Evolutionary conservation across 2,113 vertebrate species (phyloP).

Genomic region (Platysternon megacephalum): DNA sequence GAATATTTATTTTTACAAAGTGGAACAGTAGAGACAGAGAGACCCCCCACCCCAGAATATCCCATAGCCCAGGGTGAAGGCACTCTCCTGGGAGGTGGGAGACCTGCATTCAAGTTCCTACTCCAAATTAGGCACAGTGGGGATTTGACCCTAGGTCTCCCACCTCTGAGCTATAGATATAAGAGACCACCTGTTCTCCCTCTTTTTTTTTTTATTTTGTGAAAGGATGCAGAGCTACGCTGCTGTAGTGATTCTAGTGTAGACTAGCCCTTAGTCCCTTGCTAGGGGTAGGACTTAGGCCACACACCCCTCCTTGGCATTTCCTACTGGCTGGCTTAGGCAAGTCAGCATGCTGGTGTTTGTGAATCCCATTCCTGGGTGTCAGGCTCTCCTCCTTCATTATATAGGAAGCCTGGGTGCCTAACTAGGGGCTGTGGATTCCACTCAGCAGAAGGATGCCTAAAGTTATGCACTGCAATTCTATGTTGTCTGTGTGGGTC

Average conservation of each 20-base stretch:
- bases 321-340: background rate
- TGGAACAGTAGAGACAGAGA: background rate
- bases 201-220: too few relatives aligned
- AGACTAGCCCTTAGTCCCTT: too few relatives aligned
- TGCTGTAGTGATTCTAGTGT: background rate
- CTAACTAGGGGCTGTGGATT: background rate
- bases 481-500: too few relatives aligned
- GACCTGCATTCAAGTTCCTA: background rate
- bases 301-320: background rate
- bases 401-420: background rate
- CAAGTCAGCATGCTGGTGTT: background rate
- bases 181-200: background rate
- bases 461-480: background rate
- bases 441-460: background rate
- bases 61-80: too few relatives aligned
- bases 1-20: background rate
- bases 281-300: background rate
- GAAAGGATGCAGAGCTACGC: background rate
- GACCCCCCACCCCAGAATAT: too few relatives aligned
- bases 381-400: background rate
- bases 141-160: background rate
- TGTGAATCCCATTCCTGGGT: background rate
- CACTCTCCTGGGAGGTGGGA: background rate
- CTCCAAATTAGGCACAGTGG: background rate
- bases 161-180: background rate